Evolutionary conservation across 2,113 vertebrate species (phyloP).

Genomic region (Panthera tigris): DNA sequence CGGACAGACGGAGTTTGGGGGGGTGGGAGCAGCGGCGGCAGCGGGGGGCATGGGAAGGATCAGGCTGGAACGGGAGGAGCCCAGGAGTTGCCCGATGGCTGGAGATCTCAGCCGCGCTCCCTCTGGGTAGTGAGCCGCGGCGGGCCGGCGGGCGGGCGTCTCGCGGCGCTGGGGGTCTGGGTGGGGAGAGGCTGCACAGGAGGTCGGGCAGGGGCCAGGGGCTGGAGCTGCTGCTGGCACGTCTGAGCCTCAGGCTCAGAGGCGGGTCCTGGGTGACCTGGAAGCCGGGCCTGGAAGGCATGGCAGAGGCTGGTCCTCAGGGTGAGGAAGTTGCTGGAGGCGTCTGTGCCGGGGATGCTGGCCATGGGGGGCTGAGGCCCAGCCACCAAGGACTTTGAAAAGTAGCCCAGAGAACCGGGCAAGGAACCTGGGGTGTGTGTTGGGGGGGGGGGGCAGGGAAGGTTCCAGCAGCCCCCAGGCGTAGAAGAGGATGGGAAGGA

Average conservation of each 20-base stretch:
- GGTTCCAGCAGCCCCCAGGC: not conserved
- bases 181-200: not conserved
- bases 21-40: not conserved
- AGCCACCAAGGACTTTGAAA: not conserved
- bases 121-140: not conserved
- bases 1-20: not conserved
- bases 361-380: not conserved
- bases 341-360: not conserved
- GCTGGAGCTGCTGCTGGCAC: not conserved
- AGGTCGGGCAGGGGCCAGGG: not conserved
- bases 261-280: not conserved
- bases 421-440: not conserved
- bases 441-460: not conserved
- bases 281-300: not conserved
- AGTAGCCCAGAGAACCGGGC: not conserved
- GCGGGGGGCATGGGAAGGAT: not conserved
- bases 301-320: not conserved
- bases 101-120: not conserved
- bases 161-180: not conserved
- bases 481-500: not conserved
- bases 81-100: not conserved
- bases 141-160: not conserved
- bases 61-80: not conserved
- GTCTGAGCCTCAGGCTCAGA: not conserved
- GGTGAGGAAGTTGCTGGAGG: not conserved